phyloP scores from a whole-genome alignment of 2,113 vertebrate species.

The Chaetodon trifascialis region DNA sequence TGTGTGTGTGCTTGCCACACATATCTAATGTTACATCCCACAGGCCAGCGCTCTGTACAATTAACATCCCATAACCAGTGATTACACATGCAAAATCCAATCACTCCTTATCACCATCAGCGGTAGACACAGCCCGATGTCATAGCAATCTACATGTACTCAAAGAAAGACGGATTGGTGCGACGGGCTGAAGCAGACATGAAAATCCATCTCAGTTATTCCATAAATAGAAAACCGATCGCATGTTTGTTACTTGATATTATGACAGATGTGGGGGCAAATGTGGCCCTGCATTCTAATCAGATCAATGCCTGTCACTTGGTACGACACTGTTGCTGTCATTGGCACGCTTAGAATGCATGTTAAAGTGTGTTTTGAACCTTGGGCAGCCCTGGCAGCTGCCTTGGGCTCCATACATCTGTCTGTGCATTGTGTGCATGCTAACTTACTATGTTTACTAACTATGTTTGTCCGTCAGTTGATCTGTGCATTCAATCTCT shows the following conservation, averaged over 20 bases:
- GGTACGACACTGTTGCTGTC: constrained; percentile 8
- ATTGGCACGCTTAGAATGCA: not conserved
- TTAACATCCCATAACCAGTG: constrained; percentile 75
- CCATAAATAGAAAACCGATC: constrained; percentile 80
- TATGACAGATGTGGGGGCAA: constrained; percentile 77
- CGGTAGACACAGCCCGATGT: constrained; percentile 42
- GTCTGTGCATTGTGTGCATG: constrained; percentile 4
- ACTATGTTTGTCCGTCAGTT: not conserved
- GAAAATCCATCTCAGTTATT: constrained; percentile 80
- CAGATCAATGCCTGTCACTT: constrained; percentile 66
- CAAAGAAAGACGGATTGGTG: constrained; percentile 76
- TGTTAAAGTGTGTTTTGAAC: constrained; percentile 34
- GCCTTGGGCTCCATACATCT: constrained; percentile 33
- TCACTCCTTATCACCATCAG: constrained; percentile 70
- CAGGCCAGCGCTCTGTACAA: constrained; percentile 70
- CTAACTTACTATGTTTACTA: too few relatives aligned
- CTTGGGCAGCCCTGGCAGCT: constrained; percentile 22
- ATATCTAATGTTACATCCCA: constrained; percentile 65
- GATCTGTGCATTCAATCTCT: not conserved
- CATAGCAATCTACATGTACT: constrained; percentile 60
- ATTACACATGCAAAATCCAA: constrained; percentile 78
- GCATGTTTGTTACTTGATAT: constrained; percentile 75
- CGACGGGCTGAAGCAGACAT: constrained; percentile 54
- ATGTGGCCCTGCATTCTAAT: constrained; percentile 63
- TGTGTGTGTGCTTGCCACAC: not conserved